These are phyloP conservation scores for Malthinus flaveolus DNA, from an alignment of 2,888 invertebrate genomes.

Conservation along the genomic window DNA sequence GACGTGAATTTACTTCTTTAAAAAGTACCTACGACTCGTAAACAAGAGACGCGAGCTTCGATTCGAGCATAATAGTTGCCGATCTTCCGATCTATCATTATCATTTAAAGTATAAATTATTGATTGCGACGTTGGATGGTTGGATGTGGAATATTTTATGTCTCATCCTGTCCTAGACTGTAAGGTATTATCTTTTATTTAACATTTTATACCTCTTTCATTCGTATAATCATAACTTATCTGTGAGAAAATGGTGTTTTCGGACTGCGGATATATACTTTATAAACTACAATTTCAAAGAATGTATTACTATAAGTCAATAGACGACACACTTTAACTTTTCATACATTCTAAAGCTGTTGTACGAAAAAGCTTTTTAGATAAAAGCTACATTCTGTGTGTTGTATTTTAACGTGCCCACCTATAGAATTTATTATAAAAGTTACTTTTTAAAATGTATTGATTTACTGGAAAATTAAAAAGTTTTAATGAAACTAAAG, in stretches of 20 bases:
- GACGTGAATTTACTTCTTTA: too few relatives aligned
- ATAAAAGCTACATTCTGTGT: conserved; percentile 19
- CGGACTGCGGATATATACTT: conserved; percentile 11
- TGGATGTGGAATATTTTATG: too few relatives aligned
- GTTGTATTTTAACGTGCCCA: conserved; percentile 7
- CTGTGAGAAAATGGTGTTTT: background rate
- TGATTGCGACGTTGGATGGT: too few relatives aligned
- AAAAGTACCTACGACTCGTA: too few relatives aligned
- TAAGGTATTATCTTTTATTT: too few relatives aligned
- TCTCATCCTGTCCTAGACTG: too few relatives aligned
- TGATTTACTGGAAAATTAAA: conserved; percentile 1
- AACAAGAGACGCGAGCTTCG: too few relatives aligned
- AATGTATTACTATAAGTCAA: conserved; percentile 21
- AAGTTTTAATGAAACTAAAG: conserved; percentile 12
- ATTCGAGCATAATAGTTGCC: too few relatives aligned
- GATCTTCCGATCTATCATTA: too few relatives aligned
- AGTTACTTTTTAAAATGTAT: conserved; percentile 1
- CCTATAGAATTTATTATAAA: background rate
- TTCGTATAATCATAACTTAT: background rate
- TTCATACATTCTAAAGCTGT: conserved; percentile 18
- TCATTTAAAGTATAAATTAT: too few relatives aligned
- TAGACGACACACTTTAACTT: conserved; percentile 22
- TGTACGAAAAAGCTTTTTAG: conserved; percentile 21
- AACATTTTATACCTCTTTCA: too few relatives aligned
- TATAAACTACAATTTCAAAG: conserved; percentile 26